Conservation (phyloP, 1,140 invertebrate genomes). For the Cryptotermes secundus region DNA sequence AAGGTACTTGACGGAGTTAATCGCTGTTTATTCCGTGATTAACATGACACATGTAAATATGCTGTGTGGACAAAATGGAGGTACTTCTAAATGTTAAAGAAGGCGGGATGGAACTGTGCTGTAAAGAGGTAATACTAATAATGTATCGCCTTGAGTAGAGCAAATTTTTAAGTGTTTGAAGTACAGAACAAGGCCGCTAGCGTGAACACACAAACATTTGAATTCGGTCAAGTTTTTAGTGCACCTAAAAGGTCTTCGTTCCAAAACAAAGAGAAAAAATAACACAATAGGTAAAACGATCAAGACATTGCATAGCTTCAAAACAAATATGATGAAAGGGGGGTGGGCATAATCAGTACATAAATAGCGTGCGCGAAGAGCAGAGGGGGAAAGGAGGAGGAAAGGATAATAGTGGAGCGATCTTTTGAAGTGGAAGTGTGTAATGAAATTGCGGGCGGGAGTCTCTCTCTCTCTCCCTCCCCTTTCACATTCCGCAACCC, state of each 20-base stretch:
- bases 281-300: neutral
- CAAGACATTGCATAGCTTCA: neutral
- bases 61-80: too few species aligned
- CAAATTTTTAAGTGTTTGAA: neutral
- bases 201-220: neutral
- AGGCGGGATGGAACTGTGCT: too few species aligned
- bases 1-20: too few species aligned
- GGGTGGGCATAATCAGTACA: neutral
- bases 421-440: constrained; percentile 16
- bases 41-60: too few species aligned
- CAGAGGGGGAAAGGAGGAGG: neutral
- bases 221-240: neutral
- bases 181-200: neutral
- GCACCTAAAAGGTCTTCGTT: neutral
- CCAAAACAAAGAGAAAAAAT: neutral
- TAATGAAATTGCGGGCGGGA: constrained; percentile 19
- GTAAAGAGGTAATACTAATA: too few species aligned
- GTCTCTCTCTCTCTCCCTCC: neutral
- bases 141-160: too few species aligned
- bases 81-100: too few species aligned
- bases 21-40: too few species aligned
- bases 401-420: neutral
- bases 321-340: neutral
- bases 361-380: neutral
- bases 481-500: neutral